Percentiles rank a stretch among this genome's conserved stretches.
Conservation (phyloP, 2,797 vertebrate genomes). For the Melopsittacus undulatus region DNA sequence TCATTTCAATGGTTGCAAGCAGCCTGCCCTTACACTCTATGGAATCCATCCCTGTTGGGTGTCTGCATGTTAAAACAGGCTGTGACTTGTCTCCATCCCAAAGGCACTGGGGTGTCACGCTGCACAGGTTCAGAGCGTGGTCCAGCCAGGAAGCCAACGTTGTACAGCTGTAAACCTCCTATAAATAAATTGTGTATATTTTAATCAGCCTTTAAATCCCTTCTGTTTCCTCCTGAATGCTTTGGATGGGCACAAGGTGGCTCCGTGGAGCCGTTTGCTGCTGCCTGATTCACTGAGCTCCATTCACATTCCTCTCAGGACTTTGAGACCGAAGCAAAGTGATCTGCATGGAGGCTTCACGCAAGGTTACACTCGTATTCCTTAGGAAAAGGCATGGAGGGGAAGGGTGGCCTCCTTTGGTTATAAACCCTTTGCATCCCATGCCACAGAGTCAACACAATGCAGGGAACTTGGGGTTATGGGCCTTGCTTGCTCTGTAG, state of each 20-base stretch:
- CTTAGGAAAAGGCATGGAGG: accelerated
- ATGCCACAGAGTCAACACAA: background rate
- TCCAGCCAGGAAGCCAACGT: conserved; percentile 37
- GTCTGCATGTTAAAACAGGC: background rate
- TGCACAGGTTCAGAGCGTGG: conserved; percentile 26
- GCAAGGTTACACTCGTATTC: background rate
- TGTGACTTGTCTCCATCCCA: background rate
- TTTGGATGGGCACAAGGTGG: conserved; percentile 11
- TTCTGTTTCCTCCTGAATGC: background rate
- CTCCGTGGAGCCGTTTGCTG: conserved; percentile 5
- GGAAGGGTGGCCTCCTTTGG: background rate
- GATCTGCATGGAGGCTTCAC: background rate
- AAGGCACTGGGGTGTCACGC: background rate
- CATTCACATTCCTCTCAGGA: background rate
- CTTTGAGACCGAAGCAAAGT: background rate
- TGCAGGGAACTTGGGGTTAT: background rate
- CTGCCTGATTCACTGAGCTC: background rate
- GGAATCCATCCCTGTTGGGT: background rate
- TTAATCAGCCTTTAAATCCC: conserved; percentile 15
- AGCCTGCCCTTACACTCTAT: background rate
- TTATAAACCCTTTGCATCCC: background rate
- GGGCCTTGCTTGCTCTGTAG: background rate
- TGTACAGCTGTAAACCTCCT: conserved; percentile 64
- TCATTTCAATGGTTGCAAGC: conserved; percentile 29
- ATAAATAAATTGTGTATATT: conserved; percentile 65